Conservation (phyloP, 2,888 invertebrate genomes). For the Orchesellides sinensis region DNA sequence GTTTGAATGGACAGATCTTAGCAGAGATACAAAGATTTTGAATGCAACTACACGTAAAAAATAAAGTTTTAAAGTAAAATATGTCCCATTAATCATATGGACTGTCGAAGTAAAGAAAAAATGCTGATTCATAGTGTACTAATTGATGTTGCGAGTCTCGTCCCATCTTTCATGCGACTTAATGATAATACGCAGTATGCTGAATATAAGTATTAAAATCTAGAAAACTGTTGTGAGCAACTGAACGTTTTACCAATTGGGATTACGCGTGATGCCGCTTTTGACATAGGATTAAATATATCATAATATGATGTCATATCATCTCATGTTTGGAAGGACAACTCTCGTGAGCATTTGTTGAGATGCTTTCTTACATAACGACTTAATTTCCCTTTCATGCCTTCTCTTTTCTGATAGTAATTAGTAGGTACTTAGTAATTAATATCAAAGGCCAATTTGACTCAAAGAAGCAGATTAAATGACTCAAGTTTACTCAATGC, state of each 20-base stretch:
- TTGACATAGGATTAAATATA: constrained; percentile 57
- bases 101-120: too few relatives aligned
- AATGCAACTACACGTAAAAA: too few relatives aligned
- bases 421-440: constrained; percentile 58
- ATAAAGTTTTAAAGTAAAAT: too few relatives aligned
- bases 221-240: neutral
- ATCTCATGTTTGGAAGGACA: constrained; percentile 42
- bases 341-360: constrained; percentile 25
- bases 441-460: constrained; percentile 58
- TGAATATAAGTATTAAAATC: neutral
- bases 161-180: neutral
- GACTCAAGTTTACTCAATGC: constrained; percentile 30
- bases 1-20: too few relatives aligned
- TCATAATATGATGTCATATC: constrained; percentile 21
- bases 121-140: constrained; percentile 2
- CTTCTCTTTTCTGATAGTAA: constrained; percentile 34
- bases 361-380: constrained; percentile 26
- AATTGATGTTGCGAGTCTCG: neutral
- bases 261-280: neutral
- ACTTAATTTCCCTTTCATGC: constrained; percentile 58
- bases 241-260: neutral
- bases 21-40: too few relatives aligned
- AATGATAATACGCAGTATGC: too few relatives aligned
- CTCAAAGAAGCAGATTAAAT: constrained; percentile 40
- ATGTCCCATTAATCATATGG: too few relatives aligned